phyloP scores from a whole-genome alignment of 2,113 vertebrate species.

The Ceyx melanurus region DNA sequence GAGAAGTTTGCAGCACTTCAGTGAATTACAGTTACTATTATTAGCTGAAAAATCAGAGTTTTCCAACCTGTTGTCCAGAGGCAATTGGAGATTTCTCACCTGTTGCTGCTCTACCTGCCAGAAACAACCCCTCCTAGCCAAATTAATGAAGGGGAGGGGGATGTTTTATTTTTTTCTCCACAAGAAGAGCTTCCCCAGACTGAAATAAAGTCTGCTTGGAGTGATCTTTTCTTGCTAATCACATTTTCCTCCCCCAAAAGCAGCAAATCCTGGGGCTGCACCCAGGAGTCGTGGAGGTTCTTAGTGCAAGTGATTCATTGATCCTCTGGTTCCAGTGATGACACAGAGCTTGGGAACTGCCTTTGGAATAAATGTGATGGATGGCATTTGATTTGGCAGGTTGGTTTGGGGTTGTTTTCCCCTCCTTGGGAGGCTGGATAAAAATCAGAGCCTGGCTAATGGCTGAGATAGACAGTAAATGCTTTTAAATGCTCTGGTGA shows the following conservation, averaged over 20 bases:
- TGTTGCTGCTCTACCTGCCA: neutral
- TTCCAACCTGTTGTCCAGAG: neutral
- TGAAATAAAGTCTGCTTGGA: neutral
- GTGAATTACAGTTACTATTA: neutral
- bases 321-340: neutral
- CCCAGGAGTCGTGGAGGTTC: neutral
- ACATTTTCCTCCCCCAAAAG: too few species aligned
- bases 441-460: neutral
- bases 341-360: neutral
- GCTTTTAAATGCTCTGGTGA: conserved; percentile 25
- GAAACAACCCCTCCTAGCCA: neutral
- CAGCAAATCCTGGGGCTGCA: too few species aligned
- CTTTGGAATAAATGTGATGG: neutral
- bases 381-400: neutral
- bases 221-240: neutral
- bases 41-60: neutral
- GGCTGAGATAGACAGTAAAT: neutral
- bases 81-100: neutral
- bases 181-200: neutral
- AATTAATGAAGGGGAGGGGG: neutral
- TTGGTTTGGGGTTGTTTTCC: neutral
- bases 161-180: too few species aligned
- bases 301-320: neutral
- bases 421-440: neutral
- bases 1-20: neutral